Evolutionary conservation across 2,888 invertebrate genomes (phyloP).

Genomic region (Tetragonula carbonaria): DNA sequence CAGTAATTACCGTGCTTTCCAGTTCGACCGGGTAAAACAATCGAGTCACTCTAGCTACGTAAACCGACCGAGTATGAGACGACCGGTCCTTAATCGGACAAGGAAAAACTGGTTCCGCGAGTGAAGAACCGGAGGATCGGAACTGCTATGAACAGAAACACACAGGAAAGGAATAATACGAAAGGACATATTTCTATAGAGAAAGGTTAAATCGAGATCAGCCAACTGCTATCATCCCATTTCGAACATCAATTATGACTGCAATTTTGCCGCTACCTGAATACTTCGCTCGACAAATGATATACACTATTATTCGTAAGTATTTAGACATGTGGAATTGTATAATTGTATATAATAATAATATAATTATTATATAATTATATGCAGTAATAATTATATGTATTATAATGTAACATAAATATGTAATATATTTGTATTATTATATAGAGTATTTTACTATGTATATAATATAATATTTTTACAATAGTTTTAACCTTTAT

Average conservation of each 20-base stretch:
- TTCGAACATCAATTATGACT: not conserved
- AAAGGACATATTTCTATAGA: conserved; percentile 55
- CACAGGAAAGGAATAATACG: conserved; percentile 53
- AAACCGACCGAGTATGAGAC: conserved; percentile 61
- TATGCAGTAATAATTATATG: too few species aligned
- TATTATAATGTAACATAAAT: too few species aligned
- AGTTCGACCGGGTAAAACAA: conserved; percentile 68
- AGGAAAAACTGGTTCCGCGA: conserved; percentile 70
- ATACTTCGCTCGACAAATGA: too few species aligned
- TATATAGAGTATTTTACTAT: too few species aligned
- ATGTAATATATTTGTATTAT: too few species aligned
- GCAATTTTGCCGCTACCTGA: too few species aligned
- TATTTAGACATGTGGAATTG: too few species aligned
- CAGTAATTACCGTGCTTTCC: conserved; percentile 70
- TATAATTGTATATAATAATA: too few species aligned
- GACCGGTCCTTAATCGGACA: conserved; percentile 69
- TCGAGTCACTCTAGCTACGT: conserved; percentile 53
- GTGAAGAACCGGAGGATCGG: conserved; percentile 53
- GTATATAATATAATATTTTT: too few species aligned
- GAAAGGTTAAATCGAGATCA: conserved; percentile 52
- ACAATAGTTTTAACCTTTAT: too few species aligned
- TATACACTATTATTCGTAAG: too few species aligned
- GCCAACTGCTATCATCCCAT: conserved; percentile 28
- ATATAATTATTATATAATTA: too few species aligned
- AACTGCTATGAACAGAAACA: conserved; percentile 56